A percentile compares a stretch with the other conserved stretches of the same genome.
Conservation (phyloP, 2,888 invertebrate species). For the Arrhopalites spinosus region DNA sequence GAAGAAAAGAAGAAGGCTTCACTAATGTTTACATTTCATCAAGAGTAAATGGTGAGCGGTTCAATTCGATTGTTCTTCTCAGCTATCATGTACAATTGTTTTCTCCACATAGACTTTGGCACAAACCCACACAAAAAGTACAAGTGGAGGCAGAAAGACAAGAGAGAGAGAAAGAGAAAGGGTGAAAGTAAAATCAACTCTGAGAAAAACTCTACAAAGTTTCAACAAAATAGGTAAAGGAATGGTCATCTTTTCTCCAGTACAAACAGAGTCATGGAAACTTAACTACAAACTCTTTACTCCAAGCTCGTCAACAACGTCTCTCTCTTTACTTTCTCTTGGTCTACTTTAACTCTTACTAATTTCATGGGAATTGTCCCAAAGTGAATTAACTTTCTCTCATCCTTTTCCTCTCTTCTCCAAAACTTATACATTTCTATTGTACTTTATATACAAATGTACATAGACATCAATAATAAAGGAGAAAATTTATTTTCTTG, state of each 20-base stretch:
- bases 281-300: constrained; percentile 14
- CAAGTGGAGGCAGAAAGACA: neutral
- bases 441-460: no score
- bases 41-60: constrained; percentile 20
- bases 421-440: no score
- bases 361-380: neutral
- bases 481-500: no score
- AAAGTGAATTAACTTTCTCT: neutral
- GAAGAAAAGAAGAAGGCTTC: neutral
- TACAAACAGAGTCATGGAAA: no score
- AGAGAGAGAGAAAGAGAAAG: constrained; percentile 12
- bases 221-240: neutral
- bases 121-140: no score
- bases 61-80: constrained; percentile 18
- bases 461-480: no score
- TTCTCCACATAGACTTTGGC: neutral
- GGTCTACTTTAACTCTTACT: neutral
- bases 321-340: no score
- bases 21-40: constrained; percentile 34
- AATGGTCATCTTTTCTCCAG: neutral
- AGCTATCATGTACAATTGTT: neutral
- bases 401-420: no score
- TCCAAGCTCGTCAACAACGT: neutral
- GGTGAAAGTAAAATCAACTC: neutral
- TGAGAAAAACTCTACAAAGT: no score